phyloP scores from a whole-genome alignment of 2,888 invertebrate species.

The Formica aserva region DNA sequence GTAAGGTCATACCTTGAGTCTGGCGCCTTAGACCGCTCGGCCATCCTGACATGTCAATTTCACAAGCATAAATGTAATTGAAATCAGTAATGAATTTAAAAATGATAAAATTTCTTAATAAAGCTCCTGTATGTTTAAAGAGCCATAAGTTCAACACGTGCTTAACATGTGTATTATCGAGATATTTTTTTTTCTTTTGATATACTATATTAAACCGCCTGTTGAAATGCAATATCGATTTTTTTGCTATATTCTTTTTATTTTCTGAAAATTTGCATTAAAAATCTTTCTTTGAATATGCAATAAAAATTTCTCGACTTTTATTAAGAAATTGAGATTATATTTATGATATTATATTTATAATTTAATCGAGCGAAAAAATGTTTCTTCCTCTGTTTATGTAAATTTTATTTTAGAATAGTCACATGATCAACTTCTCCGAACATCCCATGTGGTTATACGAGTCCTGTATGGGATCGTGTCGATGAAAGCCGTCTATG shows the following conservation, averaged over 20 bases:
- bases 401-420: not conserved
- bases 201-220: not conserved
- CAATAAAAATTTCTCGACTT: not conserved
- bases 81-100: not conserved
- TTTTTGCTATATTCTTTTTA: not conserved
- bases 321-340: not conserved
- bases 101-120: too few species aligned
- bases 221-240: not conserved
- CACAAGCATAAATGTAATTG: too few species aligned
- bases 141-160: too few species aligned
- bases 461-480: not conserved
- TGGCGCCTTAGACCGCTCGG: conserved; percentile 89
- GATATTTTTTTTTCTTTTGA: not conserved
- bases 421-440: not conserved
- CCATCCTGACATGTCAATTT: conserved; percentile 86
- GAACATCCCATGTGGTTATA: not conserved
- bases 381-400: not conserved
- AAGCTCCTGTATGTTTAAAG: too few species aligned
- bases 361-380: not conserved
- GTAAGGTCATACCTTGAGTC: conserved; percentile 86
- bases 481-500: conserved; percentile 54
- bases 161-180: too few species aligned
- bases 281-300: not conserved
- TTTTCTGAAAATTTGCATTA: not conserved
- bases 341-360: too few species aligned